Base-by-base conservation (phyloP, 2,113 vertebrate genomes). In the Phoenicopterus ruber region DNA sequence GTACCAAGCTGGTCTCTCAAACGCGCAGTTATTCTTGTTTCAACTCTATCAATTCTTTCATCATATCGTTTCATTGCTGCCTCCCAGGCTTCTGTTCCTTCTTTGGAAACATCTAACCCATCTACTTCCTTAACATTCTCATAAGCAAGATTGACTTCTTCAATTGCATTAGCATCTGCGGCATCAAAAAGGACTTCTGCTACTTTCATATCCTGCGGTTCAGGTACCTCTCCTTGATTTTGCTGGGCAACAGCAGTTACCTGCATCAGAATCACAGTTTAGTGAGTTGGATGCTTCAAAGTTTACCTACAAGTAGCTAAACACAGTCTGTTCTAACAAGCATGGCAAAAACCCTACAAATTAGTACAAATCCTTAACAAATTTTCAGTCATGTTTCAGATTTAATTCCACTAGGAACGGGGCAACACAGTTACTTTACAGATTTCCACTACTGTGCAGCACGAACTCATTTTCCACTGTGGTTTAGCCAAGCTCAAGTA, bases 91-190 rank as follows among this genome's bases (percentile, higher is more conserved):
- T 99, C 99, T 31, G 99, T 99, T 31, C 99, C 99, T 96, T 99
- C 99, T 96, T 99, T 99, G 44, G 99, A 99, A 67, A 99, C 99
- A 52, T 99, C 99, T 71, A 99, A 97, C 7, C 99, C 99, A 16
- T 99, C 99, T 1, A 99, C 99, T 91, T 99, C 99, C 97, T 99
- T 99, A 80, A 99, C 99, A 2, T 99, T 99, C 97, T 99, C 99
- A 6, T 99, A 99, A 11, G 99, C 99, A 82, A 99, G 98, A 95
- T 99, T 99, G 36, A 99, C 99, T 96, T 99, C 99, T 94, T 99
- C 99, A 15, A 99, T 99, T 0, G 99, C 99, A 20, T 99, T 99
- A 9, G 99, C 99, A 55, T 99, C 99, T 3, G 99, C 99, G 1
- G 99, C 99, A 71, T 99, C 99, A 34, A 99, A 99, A 62, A 99